phyloP scores from a whole-genome alignment of 2,113 vertebrate genomes.

The Paraplagusia blochii region DNA sequence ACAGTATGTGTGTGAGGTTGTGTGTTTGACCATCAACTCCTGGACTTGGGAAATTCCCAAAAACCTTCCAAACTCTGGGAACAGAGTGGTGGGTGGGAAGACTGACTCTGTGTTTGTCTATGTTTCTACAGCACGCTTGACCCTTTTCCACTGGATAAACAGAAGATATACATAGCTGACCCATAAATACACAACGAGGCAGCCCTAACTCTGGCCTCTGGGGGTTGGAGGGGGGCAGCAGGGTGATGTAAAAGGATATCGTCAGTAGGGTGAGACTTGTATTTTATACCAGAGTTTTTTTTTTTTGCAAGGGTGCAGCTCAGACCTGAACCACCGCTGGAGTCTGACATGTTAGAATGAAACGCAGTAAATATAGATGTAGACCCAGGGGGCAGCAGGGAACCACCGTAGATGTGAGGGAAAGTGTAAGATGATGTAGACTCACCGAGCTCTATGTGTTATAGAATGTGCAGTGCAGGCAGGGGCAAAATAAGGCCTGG shows the following conservation, averaged over 20 bases:
- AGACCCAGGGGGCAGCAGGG: too few relatives aligned
- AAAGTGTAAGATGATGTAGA: not conserved
- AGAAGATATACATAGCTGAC: slow-evolving; percentile 48
- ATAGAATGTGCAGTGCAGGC: not conserved
- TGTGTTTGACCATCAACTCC: too few relatives aligned
- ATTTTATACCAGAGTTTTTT: not conserved
- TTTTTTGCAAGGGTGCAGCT: not conserved
- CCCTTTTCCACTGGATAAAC: slow-evolving; percentile 33
- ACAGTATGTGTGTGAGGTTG: too few relatives aligned
- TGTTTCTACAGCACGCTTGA: slow-evolving; percentile 17
- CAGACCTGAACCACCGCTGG: not conserved
- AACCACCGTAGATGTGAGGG: too few relatives aligned
- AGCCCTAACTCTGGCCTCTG: slow-evolving; percentile 30
- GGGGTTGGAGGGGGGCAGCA: not conserved
- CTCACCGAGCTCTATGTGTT: too few relatives aligned
- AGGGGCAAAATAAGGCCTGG: too few relatives aligned
- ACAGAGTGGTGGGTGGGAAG: slow-evolving; percentile 33
- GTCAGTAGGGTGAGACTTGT: not conserved
- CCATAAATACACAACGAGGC: slow-evolving; percentile 37
- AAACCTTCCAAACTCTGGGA: too few relatives aligned
- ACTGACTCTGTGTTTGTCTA: not conserved
- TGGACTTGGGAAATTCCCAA: not conserved
- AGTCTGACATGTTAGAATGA: not conserved
- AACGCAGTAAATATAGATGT: not conserved
- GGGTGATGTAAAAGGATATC: not conserved